These are phyloP conservation scores for Sinonovacula constricta DNA, from an alignment of 1,140 invertebrate species.

Conservation along the genomic window DNA sequence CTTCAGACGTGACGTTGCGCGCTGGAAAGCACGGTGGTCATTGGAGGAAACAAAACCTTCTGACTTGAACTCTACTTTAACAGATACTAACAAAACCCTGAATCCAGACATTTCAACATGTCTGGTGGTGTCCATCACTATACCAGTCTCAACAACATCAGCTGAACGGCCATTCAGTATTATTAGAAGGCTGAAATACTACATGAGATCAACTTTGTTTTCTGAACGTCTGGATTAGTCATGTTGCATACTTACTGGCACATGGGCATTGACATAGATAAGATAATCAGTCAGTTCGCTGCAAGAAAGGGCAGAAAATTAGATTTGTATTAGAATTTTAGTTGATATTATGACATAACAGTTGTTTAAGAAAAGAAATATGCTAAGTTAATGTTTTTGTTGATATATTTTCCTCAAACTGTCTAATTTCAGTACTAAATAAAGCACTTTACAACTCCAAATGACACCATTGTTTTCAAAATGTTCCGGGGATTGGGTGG, in stretches of 20 bases:
- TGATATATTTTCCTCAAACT: no score
- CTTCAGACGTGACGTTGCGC: no score
- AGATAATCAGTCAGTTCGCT: neutral
- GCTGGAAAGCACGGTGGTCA: no score
- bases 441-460: no score
- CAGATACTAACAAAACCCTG: slow-evolving; percentile 12
- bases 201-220: slow-evolving; percentile 7
- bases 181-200: slow-evolving; percentile 20
- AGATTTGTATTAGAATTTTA: neutral
- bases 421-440: no score
- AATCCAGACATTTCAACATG: slow-evolving; percentile 22
- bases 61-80: neutral
- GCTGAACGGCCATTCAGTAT: slow-evolving; percentile 21
- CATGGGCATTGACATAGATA: slow-evolving; percentile 10
- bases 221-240: slow-evolving; percentile 22
- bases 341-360: no score
- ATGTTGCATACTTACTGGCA: slow-evolving; percentile 13
- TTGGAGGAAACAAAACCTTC: no score
- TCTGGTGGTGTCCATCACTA: neutral
- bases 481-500: no score
- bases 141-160: slow-evolving; percentile 6
- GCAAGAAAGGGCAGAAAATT: slow-evolving; percentile 3
- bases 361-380: no score
- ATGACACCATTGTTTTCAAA: no score
- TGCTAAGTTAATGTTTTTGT: no score